Base-by-base conservation (phyloP, 2,888 invertebrate species). In the Cantharis rustica region DNA sequence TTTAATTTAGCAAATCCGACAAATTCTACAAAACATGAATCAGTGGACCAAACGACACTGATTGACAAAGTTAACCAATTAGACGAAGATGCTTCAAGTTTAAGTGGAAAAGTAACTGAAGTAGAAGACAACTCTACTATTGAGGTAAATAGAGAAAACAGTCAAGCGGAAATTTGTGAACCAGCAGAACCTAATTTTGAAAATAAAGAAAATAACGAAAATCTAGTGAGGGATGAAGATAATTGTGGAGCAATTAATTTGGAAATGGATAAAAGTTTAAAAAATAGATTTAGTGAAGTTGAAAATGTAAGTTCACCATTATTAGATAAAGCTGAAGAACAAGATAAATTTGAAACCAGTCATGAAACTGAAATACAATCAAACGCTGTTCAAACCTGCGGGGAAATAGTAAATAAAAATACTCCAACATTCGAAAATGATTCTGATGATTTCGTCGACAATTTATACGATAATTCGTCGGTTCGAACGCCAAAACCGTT, bases 401-500 rank as follows among this genome's bases (percentile, higher is more conserved):
- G n/a, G 7, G 17, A 64, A 16, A 3, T 10, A 7, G 64, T 11
- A n/a, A 17, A 17, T 64, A 10, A 66, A 66, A 23, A 63, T 17
- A 63, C 63, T 17, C 63, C 63, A 63, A 10, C 13, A 16, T 17
- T 11, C 7, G 16, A 63, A 3, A 20, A 7, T n/a, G n/a, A 66
- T 10, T 10, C 64, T 47, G 72, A 72, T 5, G 17, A 26, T 17
- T 72, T 64, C 3, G 4, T 47, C 10, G 72, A 47, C 9, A 66
- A 64, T 11, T 16, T 20, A n/a, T 31, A 27, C 17, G 16, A 63
- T 31, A 31, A n/a, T 31, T 20, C 13, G 2, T 72, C 27, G 11
- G 16, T 61, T 47, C 68, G 61, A 61, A 68, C 16, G 11, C 3
- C 73, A 17, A 73, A 17, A 69, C 73, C 73, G 10, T 61, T 73